These are phyloP conservation scores for Leptopilina boulardi DNA, from an alignment of 1,140 invertebrate species.

Conservation along the genomic window DNA sequence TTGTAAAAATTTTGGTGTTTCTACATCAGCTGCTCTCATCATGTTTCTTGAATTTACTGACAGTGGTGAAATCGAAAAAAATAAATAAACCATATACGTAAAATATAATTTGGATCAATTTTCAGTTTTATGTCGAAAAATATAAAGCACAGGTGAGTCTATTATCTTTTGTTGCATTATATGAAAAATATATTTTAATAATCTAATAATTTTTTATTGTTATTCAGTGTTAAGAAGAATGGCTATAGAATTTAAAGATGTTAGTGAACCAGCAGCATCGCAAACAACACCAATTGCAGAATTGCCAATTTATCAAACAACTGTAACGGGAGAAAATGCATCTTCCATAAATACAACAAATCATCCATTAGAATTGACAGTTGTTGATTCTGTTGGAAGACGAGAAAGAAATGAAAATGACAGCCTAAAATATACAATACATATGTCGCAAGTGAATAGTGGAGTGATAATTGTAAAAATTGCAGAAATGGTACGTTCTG, in stretches of 20 bases:
- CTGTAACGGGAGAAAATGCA: not conserved
- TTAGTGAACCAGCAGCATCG: not conserved
- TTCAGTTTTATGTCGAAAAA: not conserved
- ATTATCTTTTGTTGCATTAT: no score
- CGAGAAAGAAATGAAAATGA: not conserved
- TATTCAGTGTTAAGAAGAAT: no score
- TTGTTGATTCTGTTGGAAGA: not conserved
- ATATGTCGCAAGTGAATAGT: not conserved
- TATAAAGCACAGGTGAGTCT: no score
- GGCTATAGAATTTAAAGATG: slow-evolving; percentile 16
- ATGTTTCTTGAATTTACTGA: not conserved
- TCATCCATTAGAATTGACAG: slow-evolving; percentile 6
- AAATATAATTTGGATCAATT: not conserved
- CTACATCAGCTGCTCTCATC: not conserved
- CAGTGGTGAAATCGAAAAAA: not conserved
- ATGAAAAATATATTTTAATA: no score
- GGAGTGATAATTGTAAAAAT: not conserved
- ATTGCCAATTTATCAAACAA: not conserved
- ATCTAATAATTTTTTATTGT: no score
- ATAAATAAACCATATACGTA: not conserved
- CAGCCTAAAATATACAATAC: not conserved
- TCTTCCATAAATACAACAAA: not conserved
- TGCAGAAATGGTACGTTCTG: not conserved
- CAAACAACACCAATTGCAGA: not conserved
- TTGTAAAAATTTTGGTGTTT: not conserved